These are phyloP conservation scores for Malurus cyaneus DNA, from an alignment of 2,113 vertebrate genomes.

Conservation along the genomic window DNA sequence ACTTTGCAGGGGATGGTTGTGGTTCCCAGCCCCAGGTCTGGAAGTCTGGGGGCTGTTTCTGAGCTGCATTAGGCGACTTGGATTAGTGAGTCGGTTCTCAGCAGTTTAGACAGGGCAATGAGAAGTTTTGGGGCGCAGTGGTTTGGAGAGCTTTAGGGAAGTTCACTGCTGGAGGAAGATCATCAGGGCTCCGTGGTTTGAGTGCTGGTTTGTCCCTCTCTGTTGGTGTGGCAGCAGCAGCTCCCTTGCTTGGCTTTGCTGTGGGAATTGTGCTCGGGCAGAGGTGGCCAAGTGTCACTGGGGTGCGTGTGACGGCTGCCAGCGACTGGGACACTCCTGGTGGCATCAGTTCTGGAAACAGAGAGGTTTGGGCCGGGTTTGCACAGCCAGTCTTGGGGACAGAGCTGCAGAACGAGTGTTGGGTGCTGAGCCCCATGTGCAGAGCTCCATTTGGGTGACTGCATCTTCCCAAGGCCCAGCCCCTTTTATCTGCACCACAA, in stretches of 20 bases:
- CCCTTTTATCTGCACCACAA: not conserved
- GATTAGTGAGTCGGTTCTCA: fast-evolving
- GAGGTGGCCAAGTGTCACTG: not conserved
- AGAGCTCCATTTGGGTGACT: not conserved
- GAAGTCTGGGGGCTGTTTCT: not conserved
- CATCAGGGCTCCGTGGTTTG: fast-evolving
- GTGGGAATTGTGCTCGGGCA: not conserved
- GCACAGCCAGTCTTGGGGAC: not conserved
- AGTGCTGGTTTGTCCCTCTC: not conserved
- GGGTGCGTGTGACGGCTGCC: fast-evolving
- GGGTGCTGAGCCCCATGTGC: not conserved
- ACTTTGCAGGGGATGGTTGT: not conserved
- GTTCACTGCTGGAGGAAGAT: not conserved
- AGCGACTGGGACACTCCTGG: not conserved
- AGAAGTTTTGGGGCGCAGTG: not conserved
- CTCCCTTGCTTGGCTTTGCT: not conserved
- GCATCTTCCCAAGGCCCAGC: not conserved
- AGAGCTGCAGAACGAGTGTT: not conserved
- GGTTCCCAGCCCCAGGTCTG: fast-evolving
- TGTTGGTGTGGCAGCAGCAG: not conserved
- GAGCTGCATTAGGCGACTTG: fast-evolving
- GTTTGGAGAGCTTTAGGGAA: not conserved
- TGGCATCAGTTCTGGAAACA: fast-evolving
- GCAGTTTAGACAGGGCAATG: fast-evolving
- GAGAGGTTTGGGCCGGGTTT: not conserved